phyloP scores from a whole-genome alignment of 2,888 invertebrate species.

The Nemapogon koenigi region DNA sequence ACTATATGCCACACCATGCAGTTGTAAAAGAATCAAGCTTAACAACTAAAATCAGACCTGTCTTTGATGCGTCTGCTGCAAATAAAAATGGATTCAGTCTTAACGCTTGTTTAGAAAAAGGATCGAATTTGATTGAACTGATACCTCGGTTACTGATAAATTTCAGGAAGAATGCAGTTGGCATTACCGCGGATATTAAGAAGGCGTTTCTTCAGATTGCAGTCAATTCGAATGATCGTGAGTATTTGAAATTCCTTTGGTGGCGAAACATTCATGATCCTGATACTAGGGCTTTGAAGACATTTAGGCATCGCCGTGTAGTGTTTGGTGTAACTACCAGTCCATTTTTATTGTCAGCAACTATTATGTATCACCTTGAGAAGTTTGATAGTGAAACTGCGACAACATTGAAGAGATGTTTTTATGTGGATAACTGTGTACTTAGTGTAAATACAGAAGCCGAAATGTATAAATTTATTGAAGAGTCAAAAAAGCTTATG shows the following conservation, averaged over 20 bases:
- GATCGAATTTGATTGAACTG: slow-evolving; percentile 21
- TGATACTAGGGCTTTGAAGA: neutral
- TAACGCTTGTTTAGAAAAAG: slow-evolving; percentile 23
- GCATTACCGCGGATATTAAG: slow-evolving; percentile 20
- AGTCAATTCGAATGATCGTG: slow-evolving; percentile 18
- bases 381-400: slow-evolving; percentile 3
- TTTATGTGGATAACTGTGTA: slow-evolving; percentile 16
- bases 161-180: slow-evolving; percentile 17
- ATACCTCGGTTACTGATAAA: slow-evolving; percentile 15
- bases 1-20: slow-evolving; percentile 21
- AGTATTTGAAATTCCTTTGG: slow-evolving; percentile 23
- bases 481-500: slow-evolving; percentile 14
- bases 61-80: slow-evolving; percentile 22
- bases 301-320: slow-evolving; percentile 10
- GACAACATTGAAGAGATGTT: slow-evolving; percentile 10
- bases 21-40: slow-evolving; percentile 18
- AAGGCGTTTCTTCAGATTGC: slow-evolving; percentile 24
- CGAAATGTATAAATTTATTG: slow-evolving; percentile 12
- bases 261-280: slow-evolving; percentile 1
- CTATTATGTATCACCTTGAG: slow-evolving; percentile 9
- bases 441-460: slow-evolving; percentile 12
- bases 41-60: slow-evolving; percentile 22
- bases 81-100: slow-evolving; percentile 18
- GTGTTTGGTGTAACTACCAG: slow-evolving; percentile 12
- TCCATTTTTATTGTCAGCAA: slow-evolving; percentile 11